Percentiles rank a stretch among this genome's conserved stretches.
These are phyloP conservation scores for Melanophora roralis DNA, from an alignment of 2,888 invertebrate genomes.

Conservation along the genomic window DNA sequence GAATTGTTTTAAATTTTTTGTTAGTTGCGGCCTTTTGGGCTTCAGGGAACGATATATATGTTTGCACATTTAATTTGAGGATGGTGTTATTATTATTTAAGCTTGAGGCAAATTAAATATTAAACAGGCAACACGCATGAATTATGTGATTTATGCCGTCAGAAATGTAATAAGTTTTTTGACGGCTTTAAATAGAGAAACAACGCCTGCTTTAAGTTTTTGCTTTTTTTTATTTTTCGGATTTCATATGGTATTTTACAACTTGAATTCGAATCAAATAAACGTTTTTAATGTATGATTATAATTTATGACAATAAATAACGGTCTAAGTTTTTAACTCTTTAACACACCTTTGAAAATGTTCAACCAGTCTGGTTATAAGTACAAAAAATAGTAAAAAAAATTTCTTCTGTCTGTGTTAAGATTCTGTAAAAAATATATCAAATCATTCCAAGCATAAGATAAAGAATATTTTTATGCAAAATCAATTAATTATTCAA, in stretches of 20 bases:
- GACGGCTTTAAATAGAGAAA: conserved; percentile 56
- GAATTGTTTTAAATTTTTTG: too few relatives aligned
- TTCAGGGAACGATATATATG: background rate
- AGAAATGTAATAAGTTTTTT: conserved; percentile 63
- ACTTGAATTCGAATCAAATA: conserved; percentile 45
- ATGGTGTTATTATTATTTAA: conserved; percentile 61
- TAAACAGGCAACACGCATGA: conserved; percentile 63
- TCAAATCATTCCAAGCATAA: too few relatives aligned
- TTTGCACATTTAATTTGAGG: background rate
- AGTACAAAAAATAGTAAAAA: background rate
- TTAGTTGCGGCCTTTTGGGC: background rate
- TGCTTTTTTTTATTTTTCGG: background rate
- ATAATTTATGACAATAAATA: conserved; percentile 56
- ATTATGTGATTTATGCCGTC: conserved; percentile 65
- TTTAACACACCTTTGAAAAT: conserved; percentile 31
- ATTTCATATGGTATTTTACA: background rate
- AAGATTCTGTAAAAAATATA: background rate
- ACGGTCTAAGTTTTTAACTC: conserved; percentile 36
- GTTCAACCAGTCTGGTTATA: background rate
- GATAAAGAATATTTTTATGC: too few relatives aligned
- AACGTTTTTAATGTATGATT: conserved; percentile 46
- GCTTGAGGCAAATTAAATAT: conserved; percentile 63
- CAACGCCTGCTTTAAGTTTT: conserved; percentile 52
- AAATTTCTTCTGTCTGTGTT: background rate
- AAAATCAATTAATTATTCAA: too few relatives aligned